phyloP scores from a whole-genome alignment of 2,888 invertebrate species.

The Cyrtodaria siliqua region DNA sequence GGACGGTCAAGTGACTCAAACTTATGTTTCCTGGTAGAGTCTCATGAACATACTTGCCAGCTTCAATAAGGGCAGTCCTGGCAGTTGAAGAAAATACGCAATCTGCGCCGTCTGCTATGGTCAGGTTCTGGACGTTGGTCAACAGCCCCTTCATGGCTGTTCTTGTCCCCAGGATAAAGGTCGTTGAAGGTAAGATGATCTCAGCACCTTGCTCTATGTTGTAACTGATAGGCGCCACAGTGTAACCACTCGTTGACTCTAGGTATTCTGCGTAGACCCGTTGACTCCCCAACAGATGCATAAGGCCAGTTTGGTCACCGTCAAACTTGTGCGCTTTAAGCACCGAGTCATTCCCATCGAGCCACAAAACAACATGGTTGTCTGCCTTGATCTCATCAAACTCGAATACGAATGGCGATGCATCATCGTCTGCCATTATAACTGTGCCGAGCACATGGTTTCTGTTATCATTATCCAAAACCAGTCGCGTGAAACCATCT shows the following conservation, averaged over 20 bases:
- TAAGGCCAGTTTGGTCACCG: conserved; percentile 76
- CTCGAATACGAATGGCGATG: conserved; percentile 51
- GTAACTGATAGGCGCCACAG: conserved; percentile 78
- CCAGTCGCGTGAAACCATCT: conserved; percentile 67
- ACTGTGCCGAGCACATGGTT: conserved; percentile 71
- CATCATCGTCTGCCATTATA: conserved; percentile 65
- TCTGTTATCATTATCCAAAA: conserved; percentile 75
- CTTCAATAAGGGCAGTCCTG: conserved; percentile 75
- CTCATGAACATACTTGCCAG: conserved; percentile 62
- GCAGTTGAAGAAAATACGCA: conserved; percentile 70
- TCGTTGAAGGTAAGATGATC: conserved; percentile 70
- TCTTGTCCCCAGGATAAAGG: conserved; percentile 73
- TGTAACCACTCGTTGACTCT: conserved; percentile 71
- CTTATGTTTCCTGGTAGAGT: conserved; percentile 74
- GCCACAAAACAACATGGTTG: conserved; percentile 71
- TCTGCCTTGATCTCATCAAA: conserved; percentile 72
- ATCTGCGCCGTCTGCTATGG: conserved; percentile 74
- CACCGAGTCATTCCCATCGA: conserved; percentile 63
- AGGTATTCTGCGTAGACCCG: conserved; percentile 72
- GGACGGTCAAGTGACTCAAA: conserved; percentile 69
- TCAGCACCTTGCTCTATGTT: conserved; percentile 68
- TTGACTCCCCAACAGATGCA: conserved; percentile 69
- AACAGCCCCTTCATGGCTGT: conserved; percentile 69
- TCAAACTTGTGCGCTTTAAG: conserved; percentile 72
- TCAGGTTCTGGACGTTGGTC: conserved; percentile 75